These are phyloP conservation scores for Seriola quinqueradiata DNA, from an alignment of 2,113 vertebrate genomes.

Conservation along the genomic window DNA sequence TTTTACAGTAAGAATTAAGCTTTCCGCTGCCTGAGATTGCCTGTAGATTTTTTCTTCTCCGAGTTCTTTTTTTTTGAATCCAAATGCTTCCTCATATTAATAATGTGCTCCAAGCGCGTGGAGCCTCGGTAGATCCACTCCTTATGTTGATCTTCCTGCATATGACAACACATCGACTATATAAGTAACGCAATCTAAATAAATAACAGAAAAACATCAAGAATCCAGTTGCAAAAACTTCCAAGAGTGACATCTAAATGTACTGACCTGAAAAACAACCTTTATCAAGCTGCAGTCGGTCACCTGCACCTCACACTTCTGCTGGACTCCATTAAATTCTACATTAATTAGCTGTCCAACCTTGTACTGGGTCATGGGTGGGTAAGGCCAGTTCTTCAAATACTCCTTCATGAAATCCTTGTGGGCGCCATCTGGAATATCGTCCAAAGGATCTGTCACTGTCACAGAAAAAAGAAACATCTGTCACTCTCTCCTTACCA, in stretches of 20 bases:
- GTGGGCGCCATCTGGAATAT: slow-evolving; percentile 87
- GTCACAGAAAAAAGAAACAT: slow-evolving; percentile 22
- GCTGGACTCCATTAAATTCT: slow-evolving; percentile 87
- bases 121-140: slow-evolving; percentile 95
- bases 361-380: slow-evolving; percentile 87
- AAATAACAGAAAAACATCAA: neutral
- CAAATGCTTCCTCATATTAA: slow-evolving; percentile 83
- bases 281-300: slow-evolving; percentile 91
- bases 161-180: slow-evolving; percentile 30
- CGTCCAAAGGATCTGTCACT: slow-evolving; percentile 90
- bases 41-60: neutral
- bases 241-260: neutral
- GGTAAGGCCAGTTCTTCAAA: slow-evolving; percentile 88
- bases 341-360: slow-evolving; percentile 87
- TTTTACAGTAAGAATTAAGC: neutral
- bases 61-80: slow-evolving; percentile 50
- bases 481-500: neutral
- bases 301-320: slow-evolving; percentile 86
- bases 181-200: neutral
- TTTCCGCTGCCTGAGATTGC: neutral
- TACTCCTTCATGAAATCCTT: slow-evolving; percentile 89
- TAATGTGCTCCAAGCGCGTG: slow-evolving; percentile 88
- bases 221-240: neutral
- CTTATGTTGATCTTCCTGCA: slow-evolving; percentile 87
- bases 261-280: slow-evolving; percentile 84